Evolutionary conservation across 2,888 invertebrate species (phyloP).

Genomic region (Dicyrtomina minuta): DNA sequence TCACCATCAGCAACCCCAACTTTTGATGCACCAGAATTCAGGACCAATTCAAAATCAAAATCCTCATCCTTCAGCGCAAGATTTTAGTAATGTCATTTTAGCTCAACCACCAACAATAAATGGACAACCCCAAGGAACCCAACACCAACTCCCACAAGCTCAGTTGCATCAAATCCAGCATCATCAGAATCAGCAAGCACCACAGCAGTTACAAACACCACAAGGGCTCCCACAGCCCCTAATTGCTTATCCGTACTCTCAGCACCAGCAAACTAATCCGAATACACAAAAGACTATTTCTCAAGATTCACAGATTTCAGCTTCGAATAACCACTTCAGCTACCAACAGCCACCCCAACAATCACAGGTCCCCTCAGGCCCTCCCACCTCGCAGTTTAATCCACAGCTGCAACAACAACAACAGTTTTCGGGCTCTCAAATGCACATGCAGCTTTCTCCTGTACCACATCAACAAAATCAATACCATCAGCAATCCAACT

Average conservation of each 20-base stretch:
- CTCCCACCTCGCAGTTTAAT: not conserved
- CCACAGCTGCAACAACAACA: constrained; percentile 32
- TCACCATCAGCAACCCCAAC: constrained; percentile 32
- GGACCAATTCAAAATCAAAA: too few relatives aligned
- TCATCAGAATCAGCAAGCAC: too few relatives aligned
- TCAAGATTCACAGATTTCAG: too few relatives aligned
- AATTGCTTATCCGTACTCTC: not conserved
- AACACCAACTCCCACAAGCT: not conserved
- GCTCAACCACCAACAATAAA: not conserved
- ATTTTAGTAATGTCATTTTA: constrained; percentile 16
- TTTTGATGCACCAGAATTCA: constrained; percentile 25
- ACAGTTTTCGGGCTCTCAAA: constrained; percentile 18
- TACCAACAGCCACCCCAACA: not conserved
- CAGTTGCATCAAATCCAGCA: not conserved
- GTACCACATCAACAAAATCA: constrained; percentile 55
- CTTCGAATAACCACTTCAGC: too few relatives aligned
- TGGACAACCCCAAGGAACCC: not conserved
- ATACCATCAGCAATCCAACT: constrained; percentile 51
- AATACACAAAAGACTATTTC: too few relatives aligned
- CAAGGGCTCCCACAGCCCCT: too few relatives aligned
- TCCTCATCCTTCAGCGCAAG: constrained; percentile 34
- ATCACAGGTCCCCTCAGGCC: not conserved
- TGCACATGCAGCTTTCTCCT: constrained; percentile 22
- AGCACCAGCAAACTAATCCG: too few relatives aligned
- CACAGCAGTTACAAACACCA: not conserved